Conservation (phyloP, 2,113 vertebrate genomes). For the Erinaceus europaeus region DNA sequence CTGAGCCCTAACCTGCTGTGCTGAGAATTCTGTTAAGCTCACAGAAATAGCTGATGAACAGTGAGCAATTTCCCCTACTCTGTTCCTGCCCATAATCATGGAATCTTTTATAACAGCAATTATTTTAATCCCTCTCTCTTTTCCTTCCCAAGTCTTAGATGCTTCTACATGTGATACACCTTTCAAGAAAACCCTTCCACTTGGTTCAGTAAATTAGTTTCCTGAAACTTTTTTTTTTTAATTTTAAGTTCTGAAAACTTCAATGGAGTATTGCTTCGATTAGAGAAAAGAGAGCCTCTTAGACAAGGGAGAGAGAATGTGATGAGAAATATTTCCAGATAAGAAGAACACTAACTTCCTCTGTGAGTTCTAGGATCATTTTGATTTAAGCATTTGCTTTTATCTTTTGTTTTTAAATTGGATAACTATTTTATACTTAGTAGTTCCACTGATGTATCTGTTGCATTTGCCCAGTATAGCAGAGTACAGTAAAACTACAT, state of each 20-base stretch:
- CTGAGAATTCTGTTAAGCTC: not conserved
- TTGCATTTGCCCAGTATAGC: not conserved
- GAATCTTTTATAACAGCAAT: not conserved
- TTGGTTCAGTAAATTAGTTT: not conserved
- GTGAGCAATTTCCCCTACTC: not conserved
- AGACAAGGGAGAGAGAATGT: not conserved
- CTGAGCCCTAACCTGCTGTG: not conserved
- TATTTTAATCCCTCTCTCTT: not conserved
- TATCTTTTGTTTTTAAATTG: not conserved
- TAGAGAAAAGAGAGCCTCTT: not conserved
- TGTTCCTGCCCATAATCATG: not conserved
- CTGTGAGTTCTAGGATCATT: not conserved
- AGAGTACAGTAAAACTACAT: not conserved
- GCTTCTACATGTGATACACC: not conserved
- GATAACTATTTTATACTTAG: not conserved
- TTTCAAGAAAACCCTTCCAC: not conserved
- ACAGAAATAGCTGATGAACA: not conserved
- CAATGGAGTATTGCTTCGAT: not conserved
- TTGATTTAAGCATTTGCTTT: not conserved
- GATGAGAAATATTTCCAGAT: not conserved
- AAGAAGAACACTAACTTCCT: not conserved
- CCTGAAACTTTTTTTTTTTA: not conserved
- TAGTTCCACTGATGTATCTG: not conserved
- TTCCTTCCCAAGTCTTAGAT: not conserved
- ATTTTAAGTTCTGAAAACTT: not conserved